Percentiles rank a stretch among this genome's conserved stretches.
Evolutionary conservation across 2,888 invertebrate species (phyloP).

Genomic region (Tinea trinotella): DNA sequence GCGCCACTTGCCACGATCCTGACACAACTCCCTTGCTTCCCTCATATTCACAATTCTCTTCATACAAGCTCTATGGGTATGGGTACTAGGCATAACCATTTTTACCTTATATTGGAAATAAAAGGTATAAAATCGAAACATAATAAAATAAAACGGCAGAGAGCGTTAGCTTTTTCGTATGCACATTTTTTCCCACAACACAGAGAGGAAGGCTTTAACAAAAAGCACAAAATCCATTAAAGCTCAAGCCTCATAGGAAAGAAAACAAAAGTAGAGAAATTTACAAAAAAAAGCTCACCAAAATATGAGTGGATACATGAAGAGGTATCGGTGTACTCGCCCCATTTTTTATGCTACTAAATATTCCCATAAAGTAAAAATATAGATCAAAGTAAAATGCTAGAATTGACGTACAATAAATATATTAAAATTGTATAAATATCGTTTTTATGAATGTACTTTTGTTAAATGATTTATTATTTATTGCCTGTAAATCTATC

Average conservation of each 20-base stretch:
- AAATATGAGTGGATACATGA: background rate
- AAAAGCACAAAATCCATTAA: background rate
- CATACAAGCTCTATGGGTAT: no score
- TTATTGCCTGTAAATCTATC: no score
- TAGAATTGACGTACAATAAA: background rate
- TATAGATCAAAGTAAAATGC: background rate
- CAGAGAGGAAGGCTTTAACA: background rate
- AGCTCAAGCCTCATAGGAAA: background rate
- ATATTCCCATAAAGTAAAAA: slow-evolving; percentile 18
- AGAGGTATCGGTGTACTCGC: slow-evolving; percentile 32
- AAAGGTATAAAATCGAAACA: no score
- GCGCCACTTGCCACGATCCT: no score
- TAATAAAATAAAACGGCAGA: no score
- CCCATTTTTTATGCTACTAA: slow-evolving; percentile 6
- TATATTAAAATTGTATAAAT: no score
- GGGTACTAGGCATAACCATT: no score
- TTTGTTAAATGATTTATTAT: no score
- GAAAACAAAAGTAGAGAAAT: slow-evolving; percentile 8
- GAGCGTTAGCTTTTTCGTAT: background rate
- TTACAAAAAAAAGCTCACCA: background rate
- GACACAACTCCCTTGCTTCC: no score
- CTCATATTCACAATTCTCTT: no score
- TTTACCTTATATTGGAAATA: no score
- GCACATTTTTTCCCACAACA: slow-evolving; percentile 6
- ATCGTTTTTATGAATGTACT: no score